Evolutionary conservation across 1,140 invertebrate species (phyloP).

Genomic region (Drosophila repletoides): DNA sequence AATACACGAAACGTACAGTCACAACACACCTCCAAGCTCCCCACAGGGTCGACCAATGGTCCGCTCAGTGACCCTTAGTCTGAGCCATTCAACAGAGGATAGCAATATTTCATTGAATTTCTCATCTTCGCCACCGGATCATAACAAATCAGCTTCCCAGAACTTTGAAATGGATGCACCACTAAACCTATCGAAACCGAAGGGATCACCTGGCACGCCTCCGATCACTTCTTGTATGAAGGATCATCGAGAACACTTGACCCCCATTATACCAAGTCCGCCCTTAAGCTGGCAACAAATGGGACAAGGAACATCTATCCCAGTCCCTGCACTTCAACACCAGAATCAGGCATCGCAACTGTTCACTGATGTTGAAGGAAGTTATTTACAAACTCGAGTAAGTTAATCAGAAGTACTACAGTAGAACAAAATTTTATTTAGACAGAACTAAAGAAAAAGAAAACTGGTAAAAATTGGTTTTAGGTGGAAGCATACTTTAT

Average conservation of each 20-base stretch:
- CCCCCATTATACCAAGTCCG: conserved; percentile 66
- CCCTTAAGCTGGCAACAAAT: conserved; percentile 74
- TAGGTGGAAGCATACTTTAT: too few relatives aligned
- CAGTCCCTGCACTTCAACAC: conserved; percentile 1
- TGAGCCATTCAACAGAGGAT: background rate
- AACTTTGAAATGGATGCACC: conserved; percentile 87
- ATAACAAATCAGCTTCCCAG: conserved; percentile 21
- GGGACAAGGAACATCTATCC: background rate
- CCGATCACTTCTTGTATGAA: conserved; percentile 26
- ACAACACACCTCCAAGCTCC: conserved; percentile 82
- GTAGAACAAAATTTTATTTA: too few relatives aligned
- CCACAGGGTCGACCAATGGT: conserved; percentile 52
- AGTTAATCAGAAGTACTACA: conserved; percentile 20
- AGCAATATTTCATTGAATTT: conserved; percentile 29
- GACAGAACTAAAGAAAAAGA: too few relatives aligned
- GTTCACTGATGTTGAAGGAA: conserved; percentile 51
- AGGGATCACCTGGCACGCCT: conserved; percentile 83
- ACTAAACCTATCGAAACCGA: conserved; percentile 94
- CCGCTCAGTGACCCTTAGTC: background rate
- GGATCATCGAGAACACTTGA: conserved; percentile 40
- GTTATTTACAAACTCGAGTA: conserved; percentile 51
- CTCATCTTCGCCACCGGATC: conserved; percentile 32
- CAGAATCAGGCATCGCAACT: conserved; percentile 23
- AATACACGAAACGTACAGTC: conserved; percentile 28
- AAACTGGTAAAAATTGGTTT: too few relatives aligned